Evolutionary conservation across 2,888 invertebrate genomes (phyloP), one percentile per base, ranked within the genome.

Genomic region (Sicus ferrugineus): DNA sequence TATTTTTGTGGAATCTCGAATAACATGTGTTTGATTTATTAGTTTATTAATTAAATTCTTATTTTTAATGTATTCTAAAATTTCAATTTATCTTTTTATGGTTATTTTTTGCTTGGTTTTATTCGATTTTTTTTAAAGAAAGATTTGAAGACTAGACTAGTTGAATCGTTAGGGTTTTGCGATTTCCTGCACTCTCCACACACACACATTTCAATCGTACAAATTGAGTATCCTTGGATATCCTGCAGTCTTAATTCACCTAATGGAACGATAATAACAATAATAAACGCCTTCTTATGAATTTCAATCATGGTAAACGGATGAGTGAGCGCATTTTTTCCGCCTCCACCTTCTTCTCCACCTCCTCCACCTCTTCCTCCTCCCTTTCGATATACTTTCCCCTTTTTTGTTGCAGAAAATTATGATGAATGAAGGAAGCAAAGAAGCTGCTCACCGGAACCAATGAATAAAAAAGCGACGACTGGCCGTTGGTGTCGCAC

Each of bases 261-360:
- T 68, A 68, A 68, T 68, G 63, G 68, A 65, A 65, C 31, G 56
- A 54, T 63, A 68, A 68, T 56, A 68, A 50, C 50, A n/a, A 54
- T 54, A 26, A 69, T 64, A 59, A 65, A 65, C 69, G 69, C 65
- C 65, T 69, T 38, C 69, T 50, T 65, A 50, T 59, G 65, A 63
- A 69, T 64, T 69, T 38, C 52, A 68, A 67, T 67, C 48, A 9
- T 48, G 30, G 52, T n/a, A 16, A 52, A 65, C 23, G 9, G n/a
- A 28, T 26, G 46, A 23, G 46, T 23, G 23, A n/a, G 26, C 42
- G 50, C n/a, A 52, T 23, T 28, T 16, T 28, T 58, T 58, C 16
- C 30, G 11, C 28, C 2, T 56, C 19, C 23, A n/a, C 19, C 19
- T 30, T 56, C 9, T 1, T 19, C 14, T 48, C 48, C 48, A 11